Conservation (phyloP, 2,888 invertebrate genomes). For the Caenorhabditis sulstoni region DNA sequence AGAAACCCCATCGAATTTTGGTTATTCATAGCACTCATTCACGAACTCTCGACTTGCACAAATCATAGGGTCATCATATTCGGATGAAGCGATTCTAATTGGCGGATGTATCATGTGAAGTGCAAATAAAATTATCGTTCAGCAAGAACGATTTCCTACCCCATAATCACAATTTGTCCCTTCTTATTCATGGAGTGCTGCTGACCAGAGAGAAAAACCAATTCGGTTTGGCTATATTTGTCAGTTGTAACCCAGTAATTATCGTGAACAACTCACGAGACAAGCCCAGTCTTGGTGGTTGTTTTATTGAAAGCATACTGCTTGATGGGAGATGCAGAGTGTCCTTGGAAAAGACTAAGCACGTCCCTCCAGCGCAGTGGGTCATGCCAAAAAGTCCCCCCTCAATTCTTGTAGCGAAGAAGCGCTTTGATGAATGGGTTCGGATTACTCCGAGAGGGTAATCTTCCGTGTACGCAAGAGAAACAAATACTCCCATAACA, state of each 20-base stretch:
- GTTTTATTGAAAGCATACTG: constrained; percentile 25
- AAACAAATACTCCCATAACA: constrained; percentile 25
- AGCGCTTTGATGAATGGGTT: constrained; percentile 58
- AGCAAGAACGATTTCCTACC: constrained; percentile 7
- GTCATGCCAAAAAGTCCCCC: constrained; percentile 23
- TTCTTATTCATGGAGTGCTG: background rate
- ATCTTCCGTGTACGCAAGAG: constrained; percentile 37
- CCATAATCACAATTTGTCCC: background rate
- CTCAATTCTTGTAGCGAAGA: constrained; percentile 47
- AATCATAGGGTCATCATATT: constrained; percentile 13
- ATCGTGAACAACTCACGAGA: constrained; percentile 31
- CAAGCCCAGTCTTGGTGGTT: constrained; percentile 8
- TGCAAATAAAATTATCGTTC: constrained; percentile 14
- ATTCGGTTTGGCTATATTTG: constrained; percentile 12
- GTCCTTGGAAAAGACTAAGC: constrained; percentile 17
- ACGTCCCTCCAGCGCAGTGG: constrained; percentile 3
- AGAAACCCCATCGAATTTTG: background rate
- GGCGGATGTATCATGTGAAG: constrained; percentile 11
- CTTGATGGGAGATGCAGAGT: background rate
- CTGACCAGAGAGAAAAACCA: constrained; percentile 21
- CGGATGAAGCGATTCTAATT: constrained; percentile 16
- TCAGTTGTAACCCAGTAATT: constrained; percentile 40
- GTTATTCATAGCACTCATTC: constrained; percentile 16
- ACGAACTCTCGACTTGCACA: constrained; percentile 23
- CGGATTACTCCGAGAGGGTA: constrained; percentile 53